A percentile compares a stretch with the other conserved stretches of the same genome.
Conservation (phyloP, 2,113 vertebrate genomes). For the Festucalex cinctus region DNA sequence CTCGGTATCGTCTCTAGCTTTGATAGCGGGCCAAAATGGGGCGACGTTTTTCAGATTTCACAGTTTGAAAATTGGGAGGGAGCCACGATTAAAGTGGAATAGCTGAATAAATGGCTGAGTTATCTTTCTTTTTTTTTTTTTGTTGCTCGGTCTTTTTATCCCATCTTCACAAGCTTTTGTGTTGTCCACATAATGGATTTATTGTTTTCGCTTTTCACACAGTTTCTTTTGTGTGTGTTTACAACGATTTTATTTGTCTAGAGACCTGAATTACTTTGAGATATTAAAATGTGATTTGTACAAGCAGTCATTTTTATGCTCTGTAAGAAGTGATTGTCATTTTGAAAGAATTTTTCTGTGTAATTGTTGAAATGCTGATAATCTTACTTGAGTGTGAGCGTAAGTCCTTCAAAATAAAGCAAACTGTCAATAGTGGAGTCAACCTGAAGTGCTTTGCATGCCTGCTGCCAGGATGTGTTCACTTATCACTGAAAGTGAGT, state of each 20-base stretch:
- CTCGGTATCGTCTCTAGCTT: slow-evolving; percentile 29
- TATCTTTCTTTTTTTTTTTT: slow-evolving; percentile 23
- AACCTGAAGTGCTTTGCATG: too few relatives aligned
- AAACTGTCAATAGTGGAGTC: background rate
- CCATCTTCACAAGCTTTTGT: slow-evolving; percentile 7
- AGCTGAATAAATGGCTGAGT: slow-evolving; percentile 41
- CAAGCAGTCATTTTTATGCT: slow-evolving; percentile 1
- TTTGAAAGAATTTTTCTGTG: background rate
- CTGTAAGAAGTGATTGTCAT: background rate
- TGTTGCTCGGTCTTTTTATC: background rate
- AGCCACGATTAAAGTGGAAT: slow-evolving; percentile 50
- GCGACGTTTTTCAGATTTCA: slow-evolving; percentile 56
- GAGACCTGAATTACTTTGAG: background rate
- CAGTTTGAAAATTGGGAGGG: slow-evolving; percentile 45
- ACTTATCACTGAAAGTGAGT: too few relatives aligned
- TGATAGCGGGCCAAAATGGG: slow-evolving; percentile 50
- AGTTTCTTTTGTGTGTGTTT: background rate
- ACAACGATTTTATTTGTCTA: slow-evolving; percentile 9
- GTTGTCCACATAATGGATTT: slow-evolving; percentile 2
- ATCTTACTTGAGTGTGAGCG: background rate
- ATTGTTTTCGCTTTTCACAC: slow-evolving; percentile 20
- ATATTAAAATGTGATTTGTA: slow-evolving; percentile 8
- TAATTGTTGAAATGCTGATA: background rate
- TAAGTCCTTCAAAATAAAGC: background rate
- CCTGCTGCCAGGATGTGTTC: too few relatives aligned